phyloP scores from a whole-genome alignment of 2,113 vertebrate genomes.

The Cnemophilus loriae region DNA sequence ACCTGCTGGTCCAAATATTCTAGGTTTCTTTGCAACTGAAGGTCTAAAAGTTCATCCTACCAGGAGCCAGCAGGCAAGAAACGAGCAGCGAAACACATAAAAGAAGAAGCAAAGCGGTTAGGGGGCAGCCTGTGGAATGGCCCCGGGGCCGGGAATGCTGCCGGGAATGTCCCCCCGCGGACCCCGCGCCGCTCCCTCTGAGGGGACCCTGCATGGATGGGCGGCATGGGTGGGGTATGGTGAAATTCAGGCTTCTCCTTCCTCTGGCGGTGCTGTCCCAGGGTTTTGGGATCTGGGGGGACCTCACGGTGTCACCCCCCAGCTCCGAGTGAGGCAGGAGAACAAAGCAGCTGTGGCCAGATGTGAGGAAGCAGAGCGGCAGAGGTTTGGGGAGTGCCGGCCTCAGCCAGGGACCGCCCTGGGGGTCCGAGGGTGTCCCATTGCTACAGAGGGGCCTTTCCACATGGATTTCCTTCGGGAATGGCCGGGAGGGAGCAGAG shows the following conservation, averaged over 20 bases:
- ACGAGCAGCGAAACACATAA: slow-evolving; percentile 72
- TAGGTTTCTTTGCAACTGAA: slow-evolving; percentile 98
- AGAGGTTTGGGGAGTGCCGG: background rate
- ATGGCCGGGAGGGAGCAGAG: background rate
- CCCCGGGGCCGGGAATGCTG: background rate
- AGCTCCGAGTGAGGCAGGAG: background rate
- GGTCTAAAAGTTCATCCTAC: slow-evolving; percentile 98
- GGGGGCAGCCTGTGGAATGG: slow-evolving; percentile 59
- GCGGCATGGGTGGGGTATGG: background rate
- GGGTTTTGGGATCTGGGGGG: rapidly evolving
- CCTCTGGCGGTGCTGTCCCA: background rate
- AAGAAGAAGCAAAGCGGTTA: slow-evolving; percentile 80
- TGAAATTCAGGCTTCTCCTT: background rate
- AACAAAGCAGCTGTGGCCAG: background rate
- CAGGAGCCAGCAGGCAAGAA: slow-evolving; percentile 75
- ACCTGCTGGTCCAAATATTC: slow-evolving; percentile 99
- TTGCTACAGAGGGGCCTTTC: background rate
- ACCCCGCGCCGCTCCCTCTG: background rate
- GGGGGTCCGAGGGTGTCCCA: background rate
- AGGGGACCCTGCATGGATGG: background rate
- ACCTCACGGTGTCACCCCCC: background rate
- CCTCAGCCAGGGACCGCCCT: background rate
- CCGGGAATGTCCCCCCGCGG: rapidly evolving
- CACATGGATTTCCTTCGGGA: background rate
- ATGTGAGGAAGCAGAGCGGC: background rate